Evolutionary conservation across 2,888 invertebrate genomes (phyloP).

Genomic region (Perdita meconis): DNA sequence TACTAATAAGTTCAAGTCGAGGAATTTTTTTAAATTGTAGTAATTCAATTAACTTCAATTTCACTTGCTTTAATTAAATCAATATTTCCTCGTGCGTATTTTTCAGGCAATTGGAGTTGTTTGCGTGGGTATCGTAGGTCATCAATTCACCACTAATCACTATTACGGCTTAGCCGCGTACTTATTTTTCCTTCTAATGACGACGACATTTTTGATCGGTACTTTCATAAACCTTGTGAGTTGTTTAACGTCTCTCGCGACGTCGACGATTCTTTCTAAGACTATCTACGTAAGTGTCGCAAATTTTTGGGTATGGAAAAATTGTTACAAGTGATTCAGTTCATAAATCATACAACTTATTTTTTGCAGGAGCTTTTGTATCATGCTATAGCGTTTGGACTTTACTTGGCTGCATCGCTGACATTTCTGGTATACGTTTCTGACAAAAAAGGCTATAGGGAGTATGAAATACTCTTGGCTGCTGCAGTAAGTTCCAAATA

Average conservation of each 20-base stretch:
- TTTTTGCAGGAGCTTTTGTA: constrained; percentile 91
- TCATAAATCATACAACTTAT: constrained; percentile 5
- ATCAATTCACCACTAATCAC: constrained; percentile 85
- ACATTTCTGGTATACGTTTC: constrained; percentile 89
- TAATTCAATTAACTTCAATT: too few relatives aligned
- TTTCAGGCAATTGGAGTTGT: constrained; percentile 91
- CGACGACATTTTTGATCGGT: constrained; percentile 91
- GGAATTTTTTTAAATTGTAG: too few relatives aligned
- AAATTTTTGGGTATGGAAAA: background rate
- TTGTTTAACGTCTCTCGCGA: constrained; percentile 91
- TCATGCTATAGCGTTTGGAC: constrained; percentile 90
- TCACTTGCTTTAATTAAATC: background rate
- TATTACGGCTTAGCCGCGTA: constrained; percentile 84
- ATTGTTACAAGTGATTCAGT: background rate
- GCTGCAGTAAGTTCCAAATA: constrained; percentile 88
- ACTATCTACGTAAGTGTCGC: constrained; percentile 89
- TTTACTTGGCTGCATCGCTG: constrained; percentile 90
- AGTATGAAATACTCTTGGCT: constrained; percentile 89
- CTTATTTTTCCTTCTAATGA: constrained; percentile 90
- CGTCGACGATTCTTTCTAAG: constrained; percentile 93
- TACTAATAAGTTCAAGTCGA: too few relatives aligned
- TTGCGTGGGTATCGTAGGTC: constrained; percentile 89
- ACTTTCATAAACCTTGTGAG: constrained; percentile 91
- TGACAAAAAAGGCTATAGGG: constrained; percentile 74
- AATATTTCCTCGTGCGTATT: constrained; percentile 17